Evolutionary conservation across 2,113 vertebrate genomes (phyloP).

Genomic region (Turnix velox): DNA sequence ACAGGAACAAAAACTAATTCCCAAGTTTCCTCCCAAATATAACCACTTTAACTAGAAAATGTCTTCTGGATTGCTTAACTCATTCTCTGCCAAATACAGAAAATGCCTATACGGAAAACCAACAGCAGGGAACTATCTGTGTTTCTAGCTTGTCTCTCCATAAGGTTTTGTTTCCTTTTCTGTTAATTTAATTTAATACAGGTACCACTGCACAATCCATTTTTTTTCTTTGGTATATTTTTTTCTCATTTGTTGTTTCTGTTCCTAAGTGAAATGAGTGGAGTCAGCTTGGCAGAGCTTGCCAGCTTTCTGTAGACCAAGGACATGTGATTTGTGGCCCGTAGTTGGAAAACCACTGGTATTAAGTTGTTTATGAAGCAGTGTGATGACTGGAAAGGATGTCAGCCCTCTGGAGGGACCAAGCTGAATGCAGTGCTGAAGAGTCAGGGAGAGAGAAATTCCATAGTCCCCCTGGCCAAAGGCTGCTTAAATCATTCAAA

Average conservation of each 20-base stretch:
- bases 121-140: background rate
- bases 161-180: background rate
- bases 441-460: background rate
- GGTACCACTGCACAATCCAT: background rate
- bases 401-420: background rate
- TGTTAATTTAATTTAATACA: background rate
- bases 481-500: background rate
- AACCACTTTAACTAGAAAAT: background rate
- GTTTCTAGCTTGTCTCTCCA: background rate
- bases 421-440: background rate
- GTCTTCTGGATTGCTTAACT: background rate
- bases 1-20: background rate
- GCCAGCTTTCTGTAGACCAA: background rate
- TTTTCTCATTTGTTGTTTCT: background rate
- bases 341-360: background rate
- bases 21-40: background rate
- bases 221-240: background rate
- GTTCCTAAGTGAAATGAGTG: background rate
- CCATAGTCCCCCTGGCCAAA: background rate
- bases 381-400: background rate
- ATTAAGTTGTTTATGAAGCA: slow-evolving; percentile 1
- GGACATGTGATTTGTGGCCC: slow-evolving; percentile 3
- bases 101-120: background rate
- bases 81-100: background rate
- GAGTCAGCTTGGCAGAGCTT: slow-evolving; percentile 2